Evolutionary conservation across 2,888 invertebrate species (phyloP), one percentile per base, ranked within the genome.

Genomic region (Branchipolynoe longqiensis): DNA sequence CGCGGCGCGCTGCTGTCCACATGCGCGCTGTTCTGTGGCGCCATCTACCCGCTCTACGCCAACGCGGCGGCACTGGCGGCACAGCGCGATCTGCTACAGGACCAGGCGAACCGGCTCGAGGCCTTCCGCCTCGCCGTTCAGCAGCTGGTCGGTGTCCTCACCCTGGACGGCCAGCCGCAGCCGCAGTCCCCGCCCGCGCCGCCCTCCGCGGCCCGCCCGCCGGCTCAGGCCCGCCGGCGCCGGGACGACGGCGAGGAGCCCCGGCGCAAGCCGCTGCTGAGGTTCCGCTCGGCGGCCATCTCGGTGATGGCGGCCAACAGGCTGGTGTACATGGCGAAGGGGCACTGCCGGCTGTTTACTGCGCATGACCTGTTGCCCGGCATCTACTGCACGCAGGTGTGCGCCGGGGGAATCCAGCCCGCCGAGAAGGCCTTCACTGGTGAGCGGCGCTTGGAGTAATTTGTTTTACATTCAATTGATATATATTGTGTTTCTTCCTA

Each of bases 291-390:
- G 4, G 92, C 90, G 41, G 92, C 88, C 28, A 89, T 93, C 14
- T 89, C 91, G 40, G 91, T 93, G 14, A 87, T 93, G 41, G 93
- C 93, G 14, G 92, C 92, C 31, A 92, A 92, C 85, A 87, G 93
- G 58, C 87, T 93, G 31, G 85, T 85, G 3, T 87, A 89, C 48
- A 86, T 92, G 48, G 89, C 90, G 25, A 87, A 87, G 8, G 85
- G 83, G 14, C 89, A 89, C 87, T 87, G 88, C 4, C 88, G 89
- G 33, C 89, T 91, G 85, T 92, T 92, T 89, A 90, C 90, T 28
- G 89, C 91, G 12, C 90, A 91, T 84, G 90, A 92, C 85, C 86
- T 89, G 3, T 86, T 88, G 25, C 88, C 90, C 38, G 91, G 91
- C 6, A 22, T 85, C 6, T 90, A 89, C 85, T 90, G 90, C 82